Base-by-base conservation (phyloP, 2,797 vertebrate species). In the Podarcis lilfordi region DNA sequence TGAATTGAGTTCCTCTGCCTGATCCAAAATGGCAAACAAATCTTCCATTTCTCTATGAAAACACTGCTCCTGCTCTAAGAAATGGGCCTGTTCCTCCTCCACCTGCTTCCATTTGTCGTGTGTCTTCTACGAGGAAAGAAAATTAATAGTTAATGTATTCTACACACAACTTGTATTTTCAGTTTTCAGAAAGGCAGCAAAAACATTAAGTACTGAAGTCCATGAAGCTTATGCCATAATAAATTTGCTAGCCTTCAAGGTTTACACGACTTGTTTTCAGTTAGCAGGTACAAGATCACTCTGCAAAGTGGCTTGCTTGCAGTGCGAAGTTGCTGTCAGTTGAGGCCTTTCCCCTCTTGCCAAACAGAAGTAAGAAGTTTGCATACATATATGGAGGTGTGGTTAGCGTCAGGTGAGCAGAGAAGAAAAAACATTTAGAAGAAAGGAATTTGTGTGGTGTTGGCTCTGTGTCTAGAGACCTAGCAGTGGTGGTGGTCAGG, bases 51-150 rank as follows among this genome's bases (percentile, higher is more conserved):
- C 91, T 9, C 8, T 85, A 27, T 92, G 91, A 74, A 92, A 94
- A 75, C 83, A 82, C 1, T 91, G 87, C 19, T 93, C 96, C 86
- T 96, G 94, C 86, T 97, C 86, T 83, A 96, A 76, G 90, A 96
- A 95, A 2, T 0, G 89, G 1, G 17, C 35, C 0, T 93, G 87
- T 82, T 92, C 90, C 21, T 96, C 93, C 83, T 93, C 94, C 0
- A 92, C 95, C 0, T 79, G 61, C 40, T 94, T 94, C 96, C 96
- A 96, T 76, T 93, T 95, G 0, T 81, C 91, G 84, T 91, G 95
- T 0, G 93, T 89, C 11, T 91, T 32, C 97, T 97, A 91, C 0
- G 8, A 8, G 45, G 69, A 89, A 1, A 17, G 78, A 91, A 87
- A 84, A 89, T 17, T 5, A 55, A 71, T 7, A 29, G 27, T 72